Evolutionary conservation across 2,113 vertebrate species (phyloP).

Genomic region (Psilopsiagon aymara): DNA sequence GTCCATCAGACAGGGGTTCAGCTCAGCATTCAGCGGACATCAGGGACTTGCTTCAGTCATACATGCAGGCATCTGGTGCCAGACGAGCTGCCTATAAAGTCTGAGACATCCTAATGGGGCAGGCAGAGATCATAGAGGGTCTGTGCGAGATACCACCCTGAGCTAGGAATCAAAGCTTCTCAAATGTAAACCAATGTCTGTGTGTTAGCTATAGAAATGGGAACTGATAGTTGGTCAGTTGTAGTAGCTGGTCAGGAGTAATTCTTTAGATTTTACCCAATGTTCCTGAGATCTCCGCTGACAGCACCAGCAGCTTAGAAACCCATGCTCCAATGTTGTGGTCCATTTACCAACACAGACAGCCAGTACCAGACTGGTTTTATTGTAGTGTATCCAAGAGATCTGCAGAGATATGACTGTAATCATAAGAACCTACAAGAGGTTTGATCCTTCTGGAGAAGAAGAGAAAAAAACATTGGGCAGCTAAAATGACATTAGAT

Average conservation of each 20-base stretch:
- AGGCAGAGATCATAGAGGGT: not conserved
- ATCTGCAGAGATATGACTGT: not conserved
- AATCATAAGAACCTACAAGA: not conserved
- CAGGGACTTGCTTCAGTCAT: not conserved
- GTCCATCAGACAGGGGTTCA: not conserved
- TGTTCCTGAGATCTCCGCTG: not conserved
- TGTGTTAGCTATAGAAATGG: too few species aligned
- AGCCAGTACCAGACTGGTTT: not conserved
- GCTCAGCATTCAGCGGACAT: not conserved
- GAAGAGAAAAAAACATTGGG: not conserved
- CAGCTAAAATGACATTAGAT: not conserved
- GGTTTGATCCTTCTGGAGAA: not conserved
- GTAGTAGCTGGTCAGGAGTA: not conserved
- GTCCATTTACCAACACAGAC: not conserved
- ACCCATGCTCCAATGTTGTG: not conserved
- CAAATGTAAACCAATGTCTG: not conserved
- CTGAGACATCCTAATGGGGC: not conserved
- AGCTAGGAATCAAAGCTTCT: not conserved
- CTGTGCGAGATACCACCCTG: too few species aligned
- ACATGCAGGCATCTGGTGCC: rapidly evolving
- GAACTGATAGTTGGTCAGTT: not conserved
- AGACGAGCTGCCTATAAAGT: not conserved
- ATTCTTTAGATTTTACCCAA: not conserved
- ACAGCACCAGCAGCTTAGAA: not conserved
- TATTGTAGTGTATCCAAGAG: not conserved